Base-by-base conservation (phyloP, 92 coral and sea anemone genomes). In the Hydrozoanthus gracilis region DNA sequence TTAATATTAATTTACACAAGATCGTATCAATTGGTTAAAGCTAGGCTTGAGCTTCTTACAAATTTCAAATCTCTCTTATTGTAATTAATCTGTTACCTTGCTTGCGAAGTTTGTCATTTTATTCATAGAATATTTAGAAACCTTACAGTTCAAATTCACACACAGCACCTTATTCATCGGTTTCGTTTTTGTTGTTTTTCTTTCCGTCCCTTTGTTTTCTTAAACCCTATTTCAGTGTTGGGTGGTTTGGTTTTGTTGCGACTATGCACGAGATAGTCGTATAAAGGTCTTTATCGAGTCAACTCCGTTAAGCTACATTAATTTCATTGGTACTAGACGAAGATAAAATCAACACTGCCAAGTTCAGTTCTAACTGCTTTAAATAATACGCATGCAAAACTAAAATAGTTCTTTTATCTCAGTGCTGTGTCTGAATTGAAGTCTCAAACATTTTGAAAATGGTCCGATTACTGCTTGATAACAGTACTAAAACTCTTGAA, bases 131-230 rank as follows among this genome's bases (percentile, higher is more conserved):
- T 18, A 7, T 68, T 35, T 8, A 27, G 39, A 3, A 68, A 18
- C 48, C 9, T 1, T 14, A 45, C 14, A 45, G 13, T 60, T n/a
- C 45, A 54, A 7, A 73, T 60, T 15, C n/a, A 8, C 8, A 51
- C 69, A 48, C 47, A 15, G 20, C 64, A 85, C 78, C 50, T 49
- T 49, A 71, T 50, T 44, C 76, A 56, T 70, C 54, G 72, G 74
- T 88, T 82, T 58, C 9, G 48, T 75, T 76, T 83, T 85, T 84
- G 82, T 85, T 84, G 82, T 78, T 83, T 76, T 87, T 46, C 46
- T 75, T 83, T 90, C 88, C 6, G 61, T 17, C 35, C 45, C 27
- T 77, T 60, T 45, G 83, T 87, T 78, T 85, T 90, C 76, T 39
- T 49, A 47, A 87, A 87, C 54, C 82, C 61, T 58, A 6, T 55